Evolutionary conservation across 2,888 invertebrate genomes (phyloP).

Genomic region (Perizoma flavofasciatum): DNA sequence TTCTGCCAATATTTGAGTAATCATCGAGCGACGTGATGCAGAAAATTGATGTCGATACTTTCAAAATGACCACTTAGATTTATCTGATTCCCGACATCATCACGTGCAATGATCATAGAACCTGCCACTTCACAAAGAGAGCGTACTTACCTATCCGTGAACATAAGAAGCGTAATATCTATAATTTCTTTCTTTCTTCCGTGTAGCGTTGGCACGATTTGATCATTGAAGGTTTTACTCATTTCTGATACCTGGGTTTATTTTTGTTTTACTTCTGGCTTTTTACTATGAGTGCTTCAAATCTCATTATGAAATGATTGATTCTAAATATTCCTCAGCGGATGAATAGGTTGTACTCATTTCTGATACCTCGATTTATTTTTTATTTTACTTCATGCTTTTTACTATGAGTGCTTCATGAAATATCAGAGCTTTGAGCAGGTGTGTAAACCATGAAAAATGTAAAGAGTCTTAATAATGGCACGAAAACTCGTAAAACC

Average conservation of each 20-base stretch:
- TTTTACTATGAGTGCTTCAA: no score
- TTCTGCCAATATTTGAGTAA: constrained; percentile 32
- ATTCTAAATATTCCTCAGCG: no score
- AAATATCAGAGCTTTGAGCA: background rate
- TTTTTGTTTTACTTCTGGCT: background rate
- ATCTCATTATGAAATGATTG: background rate
- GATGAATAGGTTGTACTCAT: no score
- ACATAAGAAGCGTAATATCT: background rate
- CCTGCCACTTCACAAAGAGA: constrained; percentile 13
- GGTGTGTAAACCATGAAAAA: no score
- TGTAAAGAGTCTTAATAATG: background rate
- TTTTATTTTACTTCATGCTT: no score
- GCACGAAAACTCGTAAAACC: constrained; percentile 9
- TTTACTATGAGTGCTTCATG: no score
- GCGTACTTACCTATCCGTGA: background rate
- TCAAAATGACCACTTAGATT: constrained; percentile 21
- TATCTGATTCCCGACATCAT: constrained; percentile 25
- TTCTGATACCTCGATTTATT: no score
- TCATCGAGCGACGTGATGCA: constrained; percentile 33
- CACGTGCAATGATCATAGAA: constrained; percentile 12
- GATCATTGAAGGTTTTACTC: no score
- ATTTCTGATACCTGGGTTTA: background rate
- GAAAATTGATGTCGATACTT: constrained; percentile 34
- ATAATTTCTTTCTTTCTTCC: background rate
- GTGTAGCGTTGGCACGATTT: background rate